Base-by-base conservation (phyloP, 1,140 invertebrate genomes). In the Leptopilina clavipes region DNA sequence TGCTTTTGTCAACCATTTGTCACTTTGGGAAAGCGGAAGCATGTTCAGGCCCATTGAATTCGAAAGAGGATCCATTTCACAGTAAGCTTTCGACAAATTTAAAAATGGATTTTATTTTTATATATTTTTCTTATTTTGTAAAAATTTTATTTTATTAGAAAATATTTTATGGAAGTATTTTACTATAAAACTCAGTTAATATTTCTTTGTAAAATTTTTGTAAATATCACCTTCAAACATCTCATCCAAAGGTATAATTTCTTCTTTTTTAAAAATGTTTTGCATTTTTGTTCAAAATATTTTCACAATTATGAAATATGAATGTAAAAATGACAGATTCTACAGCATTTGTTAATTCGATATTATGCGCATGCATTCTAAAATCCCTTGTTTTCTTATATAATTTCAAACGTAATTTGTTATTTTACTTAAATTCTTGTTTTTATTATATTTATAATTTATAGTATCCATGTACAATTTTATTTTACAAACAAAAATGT, bases 1-100 rank as follows among this genome's bases (percentile, higher is more conserved):
- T 5, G 93, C 93, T 77, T 93, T 92, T 76, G 93, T 92, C 78
- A 94, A 89, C 94, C 94, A 94, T 82, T 93, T 93, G 84, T 94
- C 92, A 73, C 91, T 91, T 81, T 94, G 93, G 0, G 92, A 91
- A 19, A 93, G 81, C 2, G 93, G 82, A 18, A 88, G 17, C 0
- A 84, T 71, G 0, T 82, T 40, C 3, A 81, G 52, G 0, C 76
- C 76, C 56, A 72, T 70, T 0, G 65, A 40, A 3, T 74, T 71
- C 1, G 84, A 85, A 17, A 86, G n/a, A 25, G 79, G 75, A 78
- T 88, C 84, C 79, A 86, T 76, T 40, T 75, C 48, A 54, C 85
- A 87, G 70, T 86, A 87, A 19, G 80, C 82, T 86, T 52, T 59
- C n/a, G 17, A 54, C 19, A 22, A 48, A 72, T 71, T n/a, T 70